phyloP scores from a whole-genome alignment of 2,113 vertebrate genomes.

The Trematomus loennbergii region DNA sequence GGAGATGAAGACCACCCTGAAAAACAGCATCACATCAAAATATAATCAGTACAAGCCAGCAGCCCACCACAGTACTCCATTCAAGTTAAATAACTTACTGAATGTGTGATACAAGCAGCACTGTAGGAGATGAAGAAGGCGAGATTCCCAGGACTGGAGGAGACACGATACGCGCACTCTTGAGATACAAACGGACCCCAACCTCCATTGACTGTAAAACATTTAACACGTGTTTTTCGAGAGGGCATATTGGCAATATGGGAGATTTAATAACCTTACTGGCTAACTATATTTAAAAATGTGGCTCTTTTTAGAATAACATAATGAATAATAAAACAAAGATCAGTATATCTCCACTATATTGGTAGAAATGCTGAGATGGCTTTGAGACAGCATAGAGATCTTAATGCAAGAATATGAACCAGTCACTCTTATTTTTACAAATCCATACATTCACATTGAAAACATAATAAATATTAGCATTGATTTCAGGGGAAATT shows the following conservation, averaged over 20 bases:
- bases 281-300: background rate
- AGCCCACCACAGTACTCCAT: background rate
- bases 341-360: background rate
- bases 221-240: background rate
- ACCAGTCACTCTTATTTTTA: too few relatives aligned
- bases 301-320: background rate
- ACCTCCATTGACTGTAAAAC: conserved; percentile 69
- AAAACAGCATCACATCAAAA: conserved; percentile 2
- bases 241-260: background rate
- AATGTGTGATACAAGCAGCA: conserved; percentile 64
- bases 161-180: conserved; percentile 64
- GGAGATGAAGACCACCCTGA: conserved; percentile 66
- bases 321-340: background rate
- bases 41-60: background rate
- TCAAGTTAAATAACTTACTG: conserved; percentile 63
- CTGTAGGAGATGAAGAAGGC: conserved; percentile 63
- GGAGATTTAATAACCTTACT: background rate
- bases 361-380: background rate
- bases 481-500: too few relatives aligned
- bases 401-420: too few relatives aligned
- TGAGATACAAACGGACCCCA: conserved; percentile 73
- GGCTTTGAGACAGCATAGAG: background rate
- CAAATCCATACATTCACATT: too few relatives aligned
- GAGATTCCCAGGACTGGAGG: conserved; percentile 45
- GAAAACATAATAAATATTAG: too few relatives aligned